Evolutionary conservation across 2,113 vertebrate species (phyloP).

Genomic region (Arothron firmamentum): DNA sequence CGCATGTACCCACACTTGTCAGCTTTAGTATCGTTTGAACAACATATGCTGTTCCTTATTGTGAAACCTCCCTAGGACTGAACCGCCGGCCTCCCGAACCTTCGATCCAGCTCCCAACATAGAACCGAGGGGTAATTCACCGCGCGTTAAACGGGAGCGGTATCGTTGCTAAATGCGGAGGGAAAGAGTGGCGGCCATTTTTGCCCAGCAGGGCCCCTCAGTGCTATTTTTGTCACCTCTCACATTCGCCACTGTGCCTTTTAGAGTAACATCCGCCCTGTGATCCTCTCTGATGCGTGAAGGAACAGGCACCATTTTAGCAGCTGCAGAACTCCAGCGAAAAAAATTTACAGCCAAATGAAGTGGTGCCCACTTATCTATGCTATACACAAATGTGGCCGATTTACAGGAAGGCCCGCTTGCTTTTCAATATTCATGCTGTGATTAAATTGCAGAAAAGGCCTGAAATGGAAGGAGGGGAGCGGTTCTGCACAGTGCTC

Average conservation of each 20-base stretch:
- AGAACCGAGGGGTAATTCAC: no score
- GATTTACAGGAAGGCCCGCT: slow-evolving; percentile 50
- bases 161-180: no score
- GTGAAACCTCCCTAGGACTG: no score
- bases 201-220: slow-evolving; percentile 21
- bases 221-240: slow-evolving; percentile 33
- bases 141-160: no score
- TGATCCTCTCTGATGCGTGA: slow-evolving; percentile 35
- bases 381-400: slow-evolving; percentile 56
- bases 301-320: slow-evolving; percentile 35
- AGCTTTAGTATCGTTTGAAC: neutral
- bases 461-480: slow-evolving; percentile 18
- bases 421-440: slow-evolving; percentile 63
- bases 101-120: no score
- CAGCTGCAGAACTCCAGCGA: slow-evolving; percentile 39
- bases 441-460: slow-evolving; percentile 47
- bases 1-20: neutral
- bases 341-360: slow-evolving; percentile 28
- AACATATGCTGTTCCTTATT: neutral
- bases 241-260: slow-evolving; percentile 18
- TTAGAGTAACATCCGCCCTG: slow-evolving; percentile 25
- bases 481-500: slow-evolving; percentile 53
- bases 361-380: slow-evolving; percentile 61
- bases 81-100: no score
- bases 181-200: slow-evolving; percentile 18